Conservation (phyloP, 2,113 vertebrate species). For the Baryphthengus martii region DNA sequence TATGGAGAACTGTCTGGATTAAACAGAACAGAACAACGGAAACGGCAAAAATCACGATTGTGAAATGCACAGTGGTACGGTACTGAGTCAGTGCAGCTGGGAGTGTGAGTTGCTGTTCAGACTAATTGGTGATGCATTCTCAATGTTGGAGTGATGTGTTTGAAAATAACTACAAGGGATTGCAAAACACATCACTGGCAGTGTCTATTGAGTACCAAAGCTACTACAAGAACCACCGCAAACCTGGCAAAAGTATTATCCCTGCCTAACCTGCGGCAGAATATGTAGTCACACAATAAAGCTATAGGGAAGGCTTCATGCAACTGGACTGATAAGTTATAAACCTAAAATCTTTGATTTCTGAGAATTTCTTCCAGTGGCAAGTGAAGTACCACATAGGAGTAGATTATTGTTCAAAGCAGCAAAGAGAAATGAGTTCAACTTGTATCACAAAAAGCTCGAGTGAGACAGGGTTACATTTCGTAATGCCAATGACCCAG, state of each 20-base stretch:
- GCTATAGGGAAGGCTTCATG: neutral
- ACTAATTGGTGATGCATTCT: neutral
- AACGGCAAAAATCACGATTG: neutral
- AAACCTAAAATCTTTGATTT: neutral
- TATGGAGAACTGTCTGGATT: neutral
- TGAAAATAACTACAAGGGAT: neutral
- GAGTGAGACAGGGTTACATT: neutral
- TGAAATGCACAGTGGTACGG: neutral
- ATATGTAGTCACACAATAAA: neutral
- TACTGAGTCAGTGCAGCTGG: neutral
- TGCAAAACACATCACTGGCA: neutral
- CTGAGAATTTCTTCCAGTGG: neutral
- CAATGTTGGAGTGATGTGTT: neutral
- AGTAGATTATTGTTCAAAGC: neutral
- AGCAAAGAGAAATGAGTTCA: neutral
- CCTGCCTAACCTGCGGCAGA: neutral
- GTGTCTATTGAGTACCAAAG: rapidly evolving
- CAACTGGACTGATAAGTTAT: neutral
- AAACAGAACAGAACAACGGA: neutral
- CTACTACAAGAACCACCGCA: neutral
- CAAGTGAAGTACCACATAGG: neutral
- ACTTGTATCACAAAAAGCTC: neutral
- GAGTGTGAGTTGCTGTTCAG: neutral
- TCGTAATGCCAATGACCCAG: neutral
- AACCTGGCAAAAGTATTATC: neutral